phyloP scores from a whole-genome alignment of 37 sponge, comb jelly and placozoan genomes.

The Bolinopsis microptera region DNA sequence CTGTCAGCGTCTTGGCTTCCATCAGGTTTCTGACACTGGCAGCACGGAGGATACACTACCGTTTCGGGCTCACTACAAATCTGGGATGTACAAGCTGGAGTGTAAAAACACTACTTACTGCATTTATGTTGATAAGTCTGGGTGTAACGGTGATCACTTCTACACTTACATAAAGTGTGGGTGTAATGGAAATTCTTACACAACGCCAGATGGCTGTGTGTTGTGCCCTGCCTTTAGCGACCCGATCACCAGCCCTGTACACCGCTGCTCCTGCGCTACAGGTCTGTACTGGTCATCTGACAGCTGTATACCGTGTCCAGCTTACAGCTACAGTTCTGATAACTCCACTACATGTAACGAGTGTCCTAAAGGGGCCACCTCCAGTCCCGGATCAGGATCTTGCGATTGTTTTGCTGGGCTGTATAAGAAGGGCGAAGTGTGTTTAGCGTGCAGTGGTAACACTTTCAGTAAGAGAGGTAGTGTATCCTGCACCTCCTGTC shows the following conservation, averaged over 20 bases:
- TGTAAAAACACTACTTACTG: neutral
- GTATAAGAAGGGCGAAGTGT: neutral
- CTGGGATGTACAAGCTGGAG: neutral
- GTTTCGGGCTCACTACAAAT: neutral
- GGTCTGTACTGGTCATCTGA: neutral
- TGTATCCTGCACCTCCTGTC: neutral
- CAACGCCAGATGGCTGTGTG: neutral
- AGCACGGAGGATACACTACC: neutral
- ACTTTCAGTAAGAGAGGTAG: neutral
- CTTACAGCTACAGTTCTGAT: neutral
- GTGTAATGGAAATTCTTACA: neutral
- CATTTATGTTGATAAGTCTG: neutral
- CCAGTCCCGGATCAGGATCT: neutral
- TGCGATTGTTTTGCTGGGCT: neutral
- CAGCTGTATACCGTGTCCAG: neutral
- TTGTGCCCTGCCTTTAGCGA: neutral
- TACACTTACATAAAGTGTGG: neutral
- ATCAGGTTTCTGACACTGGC: neutral
- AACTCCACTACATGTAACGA: neutral
- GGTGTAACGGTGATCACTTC: neutral
- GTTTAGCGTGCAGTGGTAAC: neutral
- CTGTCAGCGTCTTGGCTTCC: neutral
- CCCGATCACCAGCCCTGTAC: neutral
- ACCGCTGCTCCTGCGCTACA: neutral
- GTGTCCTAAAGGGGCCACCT: neutral